Base-by-base conservation (phyloP, 1,140 invertebrate species). In the Acyrthosiphon pisum region DNA sequence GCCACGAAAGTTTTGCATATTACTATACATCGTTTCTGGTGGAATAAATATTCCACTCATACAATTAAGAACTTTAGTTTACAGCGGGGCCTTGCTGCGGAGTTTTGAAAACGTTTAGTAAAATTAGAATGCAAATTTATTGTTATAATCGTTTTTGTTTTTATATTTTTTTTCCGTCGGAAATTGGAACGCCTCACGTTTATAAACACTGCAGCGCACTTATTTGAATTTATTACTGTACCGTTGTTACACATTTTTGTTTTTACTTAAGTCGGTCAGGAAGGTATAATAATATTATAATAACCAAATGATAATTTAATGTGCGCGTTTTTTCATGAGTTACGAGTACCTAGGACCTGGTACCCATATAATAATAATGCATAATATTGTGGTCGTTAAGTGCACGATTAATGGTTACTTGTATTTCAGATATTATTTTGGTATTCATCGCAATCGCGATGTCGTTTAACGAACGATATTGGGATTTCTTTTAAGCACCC, bases 111-210 rank as follows among this genome's bases (percentile, higher is more conserved):
- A 86, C 11, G 26, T 86, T 86, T 30, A 46, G 26, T 14, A 30
- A 86, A 86, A 46, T 86, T 86, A 46, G 23, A 86, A 86, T 46
- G 84, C 44, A 86, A 86, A 86, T 86, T 30, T 30, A 84, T 46
- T 46, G 1, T 86, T 46, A 46, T 6, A 86, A 41, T 86, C 26
- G 22, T 83, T 83, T 20, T 41, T 37, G 23, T 44, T 84, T 84
- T 37, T 83, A n/a, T n/a, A 2, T n/a, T 22, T 37, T 7, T 23
- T 7, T 7, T 7, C 50, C 20, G 20, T 53, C 20, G 50, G 6
- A 23, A 53, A 53, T 53, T 53, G 50, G 50, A 37, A 37, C 7
- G 35, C 35, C 7, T 76, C n/a, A 6, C 60, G 30, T 68, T 68
- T 68, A n/a, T 68, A 68, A 68, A 76, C 30, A 50, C 48, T 18